These are phyloP conservation scores for Butorides virescens DNA, from an alignment of 2,113 vertebrate genomes.

Conservation along the genomic window DNA sequence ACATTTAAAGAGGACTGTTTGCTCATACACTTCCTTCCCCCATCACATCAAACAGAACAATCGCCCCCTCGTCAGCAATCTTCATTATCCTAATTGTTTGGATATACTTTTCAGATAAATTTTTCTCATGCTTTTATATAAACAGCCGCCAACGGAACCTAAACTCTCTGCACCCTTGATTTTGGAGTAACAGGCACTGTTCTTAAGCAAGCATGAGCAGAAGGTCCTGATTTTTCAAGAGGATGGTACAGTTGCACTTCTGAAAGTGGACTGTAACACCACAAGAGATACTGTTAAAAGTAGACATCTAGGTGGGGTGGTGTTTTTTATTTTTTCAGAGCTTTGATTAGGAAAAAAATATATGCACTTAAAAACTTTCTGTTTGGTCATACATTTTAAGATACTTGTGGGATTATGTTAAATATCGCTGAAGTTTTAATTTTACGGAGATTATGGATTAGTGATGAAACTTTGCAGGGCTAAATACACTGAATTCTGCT, in stretches of 20 bases:
- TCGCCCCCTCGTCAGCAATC: fast-evolving
- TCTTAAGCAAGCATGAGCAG: neutral
- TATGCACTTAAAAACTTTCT: neutral
- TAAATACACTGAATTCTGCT: neutral
- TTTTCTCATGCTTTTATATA: neutral
- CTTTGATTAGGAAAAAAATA: neutral
- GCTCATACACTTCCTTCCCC: neutral
- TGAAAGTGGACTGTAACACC: neutral
- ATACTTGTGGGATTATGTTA: neutral
- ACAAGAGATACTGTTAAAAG: neutral
- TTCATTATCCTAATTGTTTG: neutral
- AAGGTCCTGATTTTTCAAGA: neutral
- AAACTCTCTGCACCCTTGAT: neutral
- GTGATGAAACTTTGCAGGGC: neutral
- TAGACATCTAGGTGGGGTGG: too few relatives aligned
- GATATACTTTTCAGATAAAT: neutral
- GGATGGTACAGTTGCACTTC: neutral
- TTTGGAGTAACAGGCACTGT: neutral
- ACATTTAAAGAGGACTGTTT: neutral
- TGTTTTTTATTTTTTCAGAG: neutral
- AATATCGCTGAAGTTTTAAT: neutral
- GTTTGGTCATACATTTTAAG: neutral
- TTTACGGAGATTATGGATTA: neutral
- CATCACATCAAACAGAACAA: neutral
- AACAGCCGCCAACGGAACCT: neutral